Base-by-base conservation (phyloP, 2,113 vertebrate species). In the Epinephelus cyanopodus region DNA sequence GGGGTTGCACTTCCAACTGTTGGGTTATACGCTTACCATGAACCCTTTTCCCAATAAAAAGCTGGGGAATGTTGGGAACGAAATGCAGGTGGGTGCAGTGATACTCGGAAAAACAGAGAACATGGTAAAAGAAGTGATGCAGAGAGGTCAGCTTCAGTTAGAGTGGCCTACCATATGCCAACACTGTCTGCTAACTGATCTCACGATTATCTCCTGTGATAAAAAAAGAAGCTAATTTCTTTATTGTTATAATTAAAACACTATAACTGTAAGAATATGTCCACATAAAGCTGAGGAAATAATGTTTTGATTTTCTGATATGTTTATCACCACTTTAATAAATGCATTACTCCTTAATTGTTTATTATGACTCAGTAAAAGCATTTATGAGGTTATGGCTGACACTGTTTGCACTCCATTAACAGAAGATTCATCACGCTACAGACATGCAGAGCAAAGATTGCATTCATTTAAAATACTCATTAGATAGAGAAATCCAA, bases 11-110 rank as follows among this genome's bases (percentile, higher is more conserved):
- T 72, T 87, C 82, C 71, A 78, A 77, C 71, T 58, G 61, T 19
- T 50, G 54, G 75, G 69, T 80, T 79, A 78, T 42, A 68, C 5
- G 77, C 74, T 82, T 60, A 42, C 61, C 37, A 5, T 78, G 61
- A 78, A 79, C 71, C 45, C 64, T 77, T 79, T 68, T 56, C 37
- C 81, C 47, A 73, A 56, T 81, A 81, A 90, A 88, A 83, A 74
- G 5, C 42, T 39, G 56, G 58, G 74, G 81, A 87, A 87, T 82
- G 62, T 12, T 48, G 83, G 81, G 73, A 85, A 89, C n/a, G 69
- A 77, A 72, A 74, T 21, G 13, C 87, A 88, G 88, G 80, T 91
- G 90, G 81, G 45, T 21, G 65, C n/a, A 53, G 54, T 5, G 2
- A 63, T 19, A 50, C 53, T 74, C 1, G 47, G 66, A 47, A 63